Evolutionary conservation across 2,888 invertebrate species (phyloP).

Genomic region (Apamea anceps): DNA sequence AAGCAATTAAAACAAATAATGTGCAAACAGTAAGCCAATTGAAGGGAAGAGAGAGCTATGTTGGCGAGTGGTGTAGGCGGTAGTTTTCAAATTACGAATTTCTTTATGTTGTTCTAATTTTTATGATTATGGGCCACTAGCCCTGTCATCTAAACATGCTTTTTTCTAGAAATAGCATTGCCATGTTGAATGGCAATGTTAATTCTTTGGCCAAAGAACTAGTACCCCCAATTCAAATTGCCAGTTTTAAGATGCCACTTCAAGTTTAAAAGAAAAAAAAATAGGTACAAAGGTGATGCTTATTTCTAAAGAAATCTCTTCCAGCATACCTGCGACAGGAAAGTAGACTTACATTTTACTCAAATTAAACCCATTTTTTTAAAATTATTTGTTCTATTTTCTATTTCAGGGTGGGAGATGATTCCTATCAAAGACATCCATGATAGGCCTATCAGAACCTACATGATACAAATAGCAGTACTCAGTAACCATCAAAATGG

Average conservation of each 20-base stretch:
- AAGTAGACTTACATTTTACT: neutral
- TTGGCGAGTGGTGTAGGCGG: neutral
- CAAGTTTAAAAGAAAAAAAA: neutral
- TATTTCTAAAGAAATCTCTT: too few relatives aligned
- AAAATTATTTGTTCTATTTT: neutral
- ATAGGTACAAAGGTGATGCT: too few relatives aligned
- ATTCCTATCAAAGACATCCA: conserved; percentile 97
- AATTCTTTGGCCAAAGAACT: neutral
- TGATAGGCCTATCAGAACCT: conserved; percentile 97
- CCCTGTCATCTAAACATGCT: neutral
- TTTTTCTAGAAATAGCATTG: neutral
- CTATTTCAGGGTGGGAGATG: conserved; percentile 96
- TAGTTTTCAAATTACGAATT: neutral
- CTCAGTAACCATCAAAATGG: conserved; percentile 99
- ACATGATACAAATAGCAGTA: conserved; percentile 99
- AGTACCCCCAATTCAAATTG: too few relatives aligned
- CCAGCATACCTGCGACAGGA: neutral
- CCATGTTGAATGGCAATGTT: neutral
- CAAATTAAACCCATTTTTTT: neutral
- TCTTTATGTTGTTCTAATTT: neutral
- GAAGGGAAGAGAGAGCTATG: neutral
- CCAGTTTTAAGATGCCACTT: neutral
- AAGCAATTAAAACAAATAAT: neutral
- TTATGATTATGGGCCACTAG: neutral
- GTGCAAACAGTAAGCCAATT: neutral